Percentiles rank a stretch among this genome's conserved stretches.
These are phyloP conservation scores for Prionailurus bengalensis DNA, from an alignment of 2,113 vertebrate genomes.

Conservation along the genomic window DNA sequence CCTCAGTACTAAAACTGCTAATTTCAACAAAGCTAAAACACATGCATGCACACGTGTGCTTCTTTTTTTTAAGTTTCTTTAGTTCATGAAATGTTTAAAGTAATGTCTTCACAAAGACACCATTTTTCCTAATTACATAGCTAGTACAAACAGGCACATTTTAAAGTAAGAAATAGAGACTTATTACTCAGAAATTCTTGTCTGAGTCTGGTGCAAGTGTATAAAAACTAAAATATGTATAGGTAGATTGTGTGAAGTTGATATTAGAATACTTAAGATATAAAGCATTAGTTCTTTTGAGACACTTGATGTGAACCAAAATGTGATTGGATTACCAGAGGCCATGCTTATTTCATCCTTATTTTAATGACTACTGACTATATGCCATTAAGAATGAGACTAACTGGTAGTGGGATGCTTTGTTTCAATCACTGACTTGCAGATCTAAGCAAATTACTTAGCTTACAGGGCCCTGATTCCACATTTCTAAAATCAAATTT, in stretches of 20 bases:
- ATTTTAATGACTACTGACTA: background rate
- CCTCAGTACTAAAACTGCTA: background rate
- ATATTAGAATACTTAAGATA: background rate
- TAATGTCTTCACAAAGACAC: background rate
- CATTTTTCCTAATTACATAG: background rate
- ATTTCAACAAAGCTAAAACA: background rate
- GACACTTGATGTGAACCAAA: background rate
- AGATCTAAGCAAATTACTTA: background rate
- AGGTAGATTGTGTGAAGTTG: background rate
- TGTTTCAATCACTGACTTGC: background rate
- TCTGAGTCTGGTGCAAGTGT: background rate
- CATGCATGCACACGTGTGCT: background rate
- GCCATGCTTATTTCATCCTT: background rate
- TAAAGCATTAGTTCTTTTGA: background rate
- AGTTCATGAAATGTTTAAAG: constrained; percentile 27
- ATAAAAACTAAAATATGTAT: background rate
- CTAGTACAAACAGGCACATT: background rate
- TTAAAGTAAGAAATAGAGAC: background rate
- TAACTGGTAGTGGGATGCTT: background rate
- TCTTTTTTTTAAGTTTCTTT: background rate
- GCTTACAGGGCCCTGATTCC: background rate
- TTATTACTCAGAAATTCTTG: background rate
- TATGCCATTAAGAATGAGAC: background rate
- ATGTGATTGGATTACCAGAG: background rate
- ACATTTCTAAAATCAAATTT: background rate